These are phyloP conservation scores for Lepisosteus osseus DNA, from an alignment of 2,113 vertebrate species.

Conservation along the genomic window DNA sequence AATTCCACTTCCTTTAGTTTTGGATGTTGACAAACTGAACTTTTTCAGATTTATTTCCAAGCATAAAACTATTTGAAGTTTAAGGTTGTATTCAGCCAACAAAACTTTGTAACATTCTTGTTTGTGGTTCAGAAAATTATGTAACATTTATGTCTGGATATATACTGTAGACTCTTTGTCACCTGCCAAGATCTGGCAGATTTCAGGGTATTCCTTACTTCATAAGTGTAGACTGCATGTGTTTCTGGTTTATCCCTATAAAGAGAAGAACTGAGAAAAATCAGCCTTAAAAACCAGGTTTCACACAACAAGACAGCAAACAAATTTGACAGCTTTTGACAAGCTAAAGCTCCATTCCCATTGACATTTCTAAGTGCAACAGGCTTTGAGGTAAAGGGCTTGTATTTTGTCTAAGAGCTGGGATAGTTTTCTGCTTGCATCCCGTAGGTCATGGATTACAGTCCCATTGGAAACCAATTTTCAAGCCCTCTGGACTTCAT, in stretches of 20 bases:
- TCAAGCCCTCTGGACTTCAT: constrained; percentile 42
- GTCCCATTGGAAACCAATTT: constrained; percentile 22
- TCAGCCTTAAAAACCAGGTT: constrained; percentile 1
- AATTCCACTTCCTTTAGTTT: no score
- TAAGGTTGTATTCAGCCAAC: no score
- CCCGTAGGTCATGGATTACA: constrained; percentile 32
- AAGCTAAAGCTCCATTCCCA: not conserved
- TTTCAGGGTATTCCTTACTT: not conserved
- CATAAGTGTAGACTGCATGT: constrained; percentile 14
- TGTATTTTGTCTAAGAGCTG: constrained; percentile 11
- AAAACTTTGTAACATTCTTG: no score
- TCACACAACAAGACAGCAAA: not conserved
- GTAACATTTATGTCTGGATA: no score
- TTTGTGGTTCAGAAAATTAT: no score
- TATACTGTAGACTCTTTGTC: not conserved
- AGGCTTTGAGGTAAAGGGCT: constrained; percentile 13
- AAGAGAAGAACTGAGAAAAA: not conserved
- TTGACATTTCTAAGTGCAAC: not conserved
- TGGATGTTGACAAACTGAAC: no score
- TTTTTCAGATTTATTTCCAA: no score
- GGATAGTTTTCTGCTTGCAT: constrained; percentile 20
- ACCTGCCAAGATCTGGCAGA: constrained; percentile 13
- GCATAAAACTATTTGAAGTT: no score
- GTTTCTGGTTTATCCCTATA: constrained; percentile 9
- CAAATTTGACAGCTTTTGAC: constrained; percentile 17